Conservation (phyloP, 1,140 invertebrate genomes). For the Olivierus martensii region DNA sequence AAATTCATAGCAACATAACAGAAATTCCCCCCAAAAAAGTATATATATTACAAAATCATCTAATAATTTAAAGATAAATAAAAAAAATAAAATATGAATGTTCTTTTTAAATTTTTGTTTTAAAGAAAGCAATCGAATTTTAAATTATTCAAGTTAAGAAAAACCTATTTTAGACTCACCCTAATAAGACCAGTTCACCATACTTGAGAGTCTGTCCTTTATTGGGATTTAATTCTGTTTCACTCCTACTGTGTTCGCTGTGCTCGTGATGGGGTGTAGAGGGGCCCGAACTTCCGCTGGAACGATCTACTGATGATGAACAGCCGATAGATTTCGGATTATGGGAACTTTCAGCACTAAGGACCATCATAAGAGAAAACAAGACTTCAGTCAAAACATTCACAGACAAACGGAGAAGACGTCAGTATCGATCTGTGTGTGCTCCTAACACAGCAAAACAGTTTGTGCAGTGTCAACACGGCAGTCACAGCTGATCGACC, state of each 20-base stretch:
- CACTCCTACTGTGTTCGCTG: slow-evolving; percentile 8
- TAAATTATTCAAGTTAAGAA: neutral
- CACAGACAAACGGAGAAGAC: too few species aligned
- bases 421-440: too few species aligned
- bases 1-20: too few species aligned
- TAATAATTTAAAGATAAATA: neutral
- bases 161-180: slow-evolving; percentile 44
- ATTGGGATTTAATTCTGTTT: slow-evolving; percentile 4
- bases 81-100: too few species aligned
- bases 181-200: slow-evolving; percentile 84
- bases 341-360: slow-evolving; percentile 11
- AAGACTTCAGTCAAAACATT: too few species aligned
- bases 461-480: too few species aligned
- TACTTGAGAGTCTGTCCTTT: slow-evolving; percentile 34
- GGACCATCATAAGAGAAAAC: neutral
- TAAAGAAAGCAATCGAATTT: neutral
- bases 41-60: neutral
- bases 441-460: too few species aligned
- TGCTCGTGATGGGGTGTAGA: slow-evolving; percentile 14
- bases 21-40: too few species aligned
- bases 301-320: slow-evolving; percentile 13
- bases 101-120: neutral
- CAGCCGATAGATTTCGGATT: slow-evolving; percentile 10
- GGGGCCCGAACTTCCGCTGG: slow-evolving; percentile 16
- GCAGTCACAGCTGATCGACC: too few species aligned